A percentile compares a stretch with the other conserved stretches of the same genome.
Conservation (phyloP, 2,888 invertebrate genomes). For the Pomacea canaliculata region DNA sequence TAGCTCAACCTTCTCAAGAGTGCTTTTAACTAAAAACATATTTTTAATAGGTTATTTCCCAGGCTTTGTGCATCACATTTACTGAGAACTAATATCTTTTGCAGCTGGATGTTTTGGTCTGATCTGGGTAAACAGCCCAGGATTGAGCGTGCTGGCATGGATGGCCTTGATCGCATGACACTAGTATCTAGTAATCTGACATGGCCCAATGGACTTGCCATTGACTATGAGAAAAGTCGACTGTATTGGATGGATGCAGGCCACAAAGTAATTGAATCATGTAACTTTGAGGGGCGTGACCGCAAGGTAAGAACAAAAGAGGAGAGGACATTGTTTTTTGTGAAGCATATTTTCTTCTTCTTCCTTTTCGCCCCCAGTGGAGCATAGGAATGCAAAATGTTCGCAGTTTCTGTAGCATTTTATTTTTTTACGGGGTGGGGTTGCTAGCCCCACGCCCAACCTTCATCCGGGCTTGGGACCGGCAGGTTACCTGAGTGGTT, state of each 20-base stretch:
- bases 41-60: too few relatives aligned
- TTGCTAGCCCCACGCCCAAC: too few relatives aligned
- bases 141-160: conserved; percentile 90
- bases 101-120: conserved; percentile 90
- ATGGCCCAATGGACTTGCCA: conserved; percentile 88
- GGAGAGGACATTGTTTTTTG: not conserved
- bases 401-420: too few relatives aligned
- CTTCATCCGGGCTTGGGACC: too few relatives aligned
- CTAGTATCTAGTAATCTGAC: conserved; percentile 77
- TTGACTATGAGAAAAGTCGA: conserved; percentile 79
- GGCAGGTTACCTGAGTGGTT: too few relatives aligned
- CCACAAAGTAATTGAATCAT: conserved; percentile 83
- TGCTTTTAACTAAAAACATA: too few relatives aligned
- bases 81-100: not conserved
- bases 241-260: conserved; percentile 92
- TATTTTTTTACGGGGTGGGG: too few relatives aligned
- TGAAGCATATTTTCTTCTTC: not conserved
- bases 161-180: conserved; percentile 79
- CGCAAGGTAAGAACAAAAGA: conserved; percentile 69
- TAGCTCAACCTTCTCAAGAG: too few relatives aligned
- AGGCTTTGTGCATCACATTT: too few relatives aligned
- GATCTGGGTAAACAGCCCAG: conserved; percentile 86
- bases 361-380: too few relatives aligned
- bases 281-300: conserved; percentile 82
- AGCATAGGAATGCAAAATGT: too few relatives aligned